Evolutionary conservation across 1,140 invertebrate genomes (phyloP), one percentile per base, ranked within the genome.

Genomic region (Conopomorpha cramerella): DNA sequence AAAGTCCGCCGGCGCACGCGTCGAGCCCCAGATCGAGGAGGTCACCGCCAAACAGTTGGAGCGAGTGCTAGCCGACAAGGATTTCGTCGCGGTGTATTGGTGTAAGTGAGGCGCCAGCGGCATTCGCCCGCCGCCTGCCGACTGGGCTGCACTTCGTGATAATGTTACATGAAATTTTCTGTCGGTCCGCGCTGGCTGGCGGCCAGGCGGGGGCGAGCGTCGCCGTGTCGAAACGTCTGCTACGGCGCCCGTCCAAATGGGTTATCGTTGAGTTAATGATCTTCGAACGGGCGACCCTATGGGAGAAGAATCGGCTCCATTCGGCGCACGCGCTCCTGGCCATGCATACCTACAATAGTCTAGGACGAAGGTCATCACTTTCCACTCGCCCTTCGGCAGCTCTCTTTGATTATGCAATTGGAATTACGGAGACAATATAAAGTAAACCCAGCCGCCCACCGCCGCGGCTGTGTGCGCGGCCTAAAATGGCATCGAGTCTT

Each of bases 71-170:
- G 86, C 89, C 64, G 89, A 92, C 50, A 93, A 93, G 82, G 92
- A 94, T 78, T 94, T 90, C 82, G 91, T 95, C 61, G 93, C 92
- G 57, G 92, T 95, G 59, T 94, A 91, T 80, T 95, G 93, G 91
- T 95, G 93, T 96, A 91, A 95, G 93, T 91, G 77, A 25, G 18
- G 32, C 28, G 16, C 38, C 11, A 14, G 30, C 26, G 39, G 10
- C 38, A 40, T 32, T 39, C 45, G 45, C 30, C 36, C 46, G 49
- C 46, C 34, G 36, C 36, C 42, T 43, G 50, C 46, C 56, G 52
- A 46, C 52, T 41, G 43, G 46, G 42, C 42, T 41, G 46, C 41
- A 36, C 42, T 39, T 39, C 30, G 19, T 23, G 31, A 36, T 43
- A 43, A 41, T 43, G 40, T 43, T 37, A 33, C 38, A 31, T 31